A percentile compares a stretch with the other conserved stretches of the same genome.
Evolutionary conservation across 1,140 invertebrate genomes (phyloP).

Genomic region (Hycleus cichorii): DNA sequence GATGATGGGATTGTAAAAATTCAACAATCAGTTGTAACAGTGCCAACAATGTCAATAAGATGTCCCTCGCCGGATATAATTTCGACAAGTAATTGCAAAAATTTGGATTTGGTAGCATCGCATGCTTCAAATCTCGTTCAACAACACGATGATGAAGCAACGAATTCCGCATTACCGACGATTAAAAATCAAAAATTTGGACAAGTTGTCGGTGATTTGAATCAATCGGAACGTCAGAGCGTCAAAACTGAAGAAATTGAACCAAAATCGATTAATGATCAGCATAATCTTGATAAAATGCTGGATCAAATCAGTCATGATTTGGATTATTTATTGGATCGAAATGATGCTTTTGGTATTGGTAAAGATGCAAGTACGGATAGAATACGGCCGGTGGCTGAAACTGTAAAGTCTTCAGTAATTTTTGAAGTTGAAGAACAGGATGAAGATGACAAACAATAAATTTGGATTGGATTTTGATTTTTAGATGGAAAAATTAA

Average conservation of each 20-base stretch:
- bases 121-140: constrained; percentile 19
- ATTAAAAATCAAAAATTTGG: too few species aligned
- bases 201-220: too few species aligned
- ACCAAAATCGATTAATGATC: not conserved
- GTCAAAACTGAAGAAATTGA: constrained; percentile 2
- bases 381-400: too few species aligned
- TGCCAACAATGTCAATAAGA: not conserved
- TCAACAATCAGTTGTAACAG: too few species aligned
- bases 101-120: constrained; percentile 35
- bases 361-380: too few species aligned
- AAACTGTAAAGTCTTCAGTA: too few species aligned
- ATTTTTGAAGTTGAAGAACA: too few species aligned
- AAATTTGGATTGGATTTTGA: too few species aligned
- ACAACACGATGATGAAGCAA: constrained; percentile 19
- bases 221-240: too few species aligned
- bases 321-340: constrained; percentile 36
- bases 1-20: too few species aligned
- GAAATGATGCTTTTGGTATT: constrained; percentile 9
- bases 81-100: constrained; percentile 28
- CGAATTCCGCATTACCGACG: constrained; percentile 2
- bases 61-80: constrained; percentile 34
- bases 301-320: constrained; percentile 37
- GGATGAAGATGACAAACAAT: too few species aligned
- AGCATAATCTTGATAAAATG: constrained; percentile 34
- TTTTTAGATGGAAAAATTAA: too few species aligned